Conservation (phyloP, 2,888 invertebrate species). For the Tipula confusa region DNA sequence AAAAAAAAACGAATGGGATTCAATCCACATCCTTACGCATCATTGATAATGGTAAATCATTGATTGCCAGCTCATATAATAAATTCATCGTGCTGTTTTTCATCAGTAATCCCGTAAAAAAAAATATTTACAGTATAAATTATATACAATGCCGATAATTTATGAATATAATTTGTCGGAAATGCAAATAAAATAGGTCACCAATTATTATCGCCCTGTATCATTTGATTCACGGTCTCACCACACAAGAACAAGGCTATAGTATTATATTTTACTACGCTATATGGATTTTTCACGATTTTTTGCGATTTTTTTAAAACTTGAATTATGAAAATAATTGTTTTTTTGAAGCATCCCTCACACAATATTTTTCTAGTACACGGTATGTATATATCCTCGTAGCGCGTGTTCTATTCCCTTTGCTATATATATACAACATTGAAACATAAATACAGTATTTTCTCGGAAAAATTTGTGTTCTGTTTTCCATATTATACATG, state of each 20-base stretch:
- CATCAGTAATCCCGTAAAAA: neutral
- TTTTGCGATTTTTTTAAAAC: neutral
- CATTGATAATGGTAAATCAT: neutral
- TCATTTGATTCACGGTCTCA: neutral
- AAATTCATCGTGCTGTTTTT: neutral
- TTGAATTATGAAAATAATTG: neutral
- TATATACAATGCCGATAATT: neutral
- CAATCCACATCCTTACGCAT: neutral
- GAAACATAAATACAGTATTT: neutral
- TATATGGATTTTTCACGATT: no score
- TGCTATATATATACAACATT: neutral
- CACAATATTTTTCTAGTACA: neutral
- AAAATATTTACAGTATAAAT: neutral
- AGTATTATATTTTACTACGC: no score
- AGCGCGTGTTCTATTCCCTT: neutral
- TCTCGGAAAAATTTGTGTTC: neutral
- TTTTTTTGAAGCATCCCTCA: neutral
- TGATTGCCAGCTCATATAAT: neutral
- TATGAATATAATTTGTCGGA: neutral
- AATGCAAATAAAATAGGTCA: neutral
- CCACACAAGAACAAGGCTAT: neutral
- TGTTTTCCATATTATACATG: neutral
- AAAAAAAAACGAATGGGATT: no score
- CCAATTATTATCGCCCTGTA: neutral
- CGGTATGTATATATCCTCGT: neutral